These are phyloP conservation scores for Riparia riparia DNA, from an alignment of 2,113 vertebrate species.

Conservation along the genomic window DNA sequence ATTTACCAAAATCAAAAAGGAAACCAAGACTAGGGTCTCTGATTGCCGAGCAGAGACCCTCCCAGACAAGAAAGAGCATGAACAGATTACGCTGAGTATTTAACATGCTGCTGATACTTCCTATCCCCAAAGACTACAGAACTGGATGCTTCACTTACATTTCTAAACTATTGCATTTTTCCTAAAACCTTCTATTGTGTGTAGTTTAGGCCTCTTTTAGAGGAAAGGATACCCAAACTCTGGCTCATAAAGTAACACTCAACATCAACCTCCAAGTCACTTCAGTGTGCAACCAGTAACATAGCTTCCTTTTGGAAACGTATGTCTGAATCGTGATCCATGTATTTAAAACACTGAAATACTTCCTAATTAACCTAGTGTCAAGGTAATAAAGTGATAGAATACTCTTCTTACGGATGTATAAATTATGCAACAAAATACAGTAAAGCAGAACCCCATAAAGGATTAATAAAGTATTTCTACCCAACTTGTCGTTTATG, in stretches of 20 bases:
- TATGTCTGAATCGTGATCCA: background rate
- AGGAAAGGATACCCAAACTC: background rate
- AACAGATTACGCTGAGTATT: background rate
- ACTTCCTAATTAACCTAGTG: background rate
- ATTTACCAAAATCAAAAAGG: background rate
- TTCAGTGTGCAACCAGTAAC: background rate
- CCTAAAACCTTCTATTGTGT: background rate
- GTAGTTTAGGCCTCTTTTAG: background rate
- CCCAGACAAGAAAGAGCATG: background rate
- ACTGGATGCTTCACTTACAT: background rate
- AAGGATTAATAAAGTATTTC: background rate
- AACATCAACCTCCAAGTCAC: background rate
- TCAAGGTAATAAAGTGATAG: background rate
- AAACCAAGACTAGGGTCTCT: background rate
- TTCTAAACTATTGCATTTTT: background rate
- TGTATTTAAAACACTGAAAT: background rate
- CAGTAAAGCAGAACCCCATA: background rate
- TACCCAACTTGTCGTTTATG: background rate
- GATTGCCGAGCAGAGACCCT: background rate
- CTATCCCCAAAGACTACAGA: background rate
- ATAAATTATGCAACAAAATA: conserved; percentile 26
- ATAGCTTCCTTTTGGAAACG: background rate
- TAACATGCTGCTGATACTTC: background rate
- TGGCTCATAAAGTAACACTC: background rate
- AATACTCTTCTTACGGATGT: background rate